A percentile compares a stretch with the other conserved stretches of the same genome.
phyloP scores from a whole-genome alignment of 2,888 invertebrate species.

The Thymelicus acteon region DNA sequence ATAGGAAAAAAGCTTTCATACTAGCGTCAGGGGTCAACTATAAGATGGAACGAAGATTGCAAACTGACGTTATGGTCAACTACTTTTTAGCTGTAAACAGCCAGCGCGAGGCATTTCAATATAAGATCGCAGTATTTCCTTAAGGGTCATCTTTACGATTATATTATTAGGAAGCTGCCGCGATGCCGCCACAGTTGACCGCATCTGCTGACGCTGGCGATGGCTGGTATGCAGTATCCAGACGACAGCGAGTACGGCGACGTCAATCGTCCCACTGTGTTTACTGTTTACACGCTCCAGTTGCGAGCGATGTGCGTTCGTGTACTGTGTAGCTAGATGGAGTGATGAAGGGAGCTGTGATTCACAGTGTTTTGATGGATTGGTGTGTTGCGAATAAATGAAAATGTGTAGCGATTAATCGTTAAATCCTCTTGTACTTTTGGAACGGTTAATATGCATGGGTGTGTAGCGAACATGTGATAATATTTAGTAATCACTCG shows the following conservation, averaged over 20 bases:
- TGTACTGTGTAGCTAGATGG: background rate
- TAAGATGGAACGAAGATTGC: no score
- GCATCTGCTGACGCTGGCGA: background rate
- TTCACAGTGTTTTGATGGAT: background rate
- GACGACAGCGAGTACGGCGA: background rate
- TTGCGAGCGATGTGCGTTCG: background rate
- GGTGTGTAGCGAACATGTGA: background rate
- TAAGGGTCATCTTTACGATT: background rate
- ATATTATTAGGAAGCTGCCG: background rate
- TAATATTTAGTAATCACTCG: no score
- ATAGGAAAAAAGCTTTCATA: no score
- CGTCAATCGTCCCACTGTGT: background rate
- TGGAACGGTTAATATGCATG: no score
- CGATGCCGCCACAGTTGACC: background rate
- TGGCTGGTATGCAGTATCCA: no score
- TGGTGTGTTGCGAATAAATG: background rate
- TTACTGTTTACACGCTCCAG: constrained; percentile 11
- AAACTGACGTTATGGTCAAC: no score
- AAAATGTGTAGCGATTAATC: no score
- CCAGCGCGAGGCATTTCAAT: no score
- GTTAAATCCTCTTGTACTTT: no score
- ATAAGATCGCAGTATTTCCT: background rate
- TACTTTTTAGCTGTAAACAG: no score
- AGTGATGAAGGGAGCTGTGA: background rate
- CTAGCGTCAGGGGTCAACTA: no score